Evolutionary conservation across 2,888 invertebrate species (phyloP), one percentile per base, ranked within the genome.

Genomic region (Tiphia femorata): DNA sequence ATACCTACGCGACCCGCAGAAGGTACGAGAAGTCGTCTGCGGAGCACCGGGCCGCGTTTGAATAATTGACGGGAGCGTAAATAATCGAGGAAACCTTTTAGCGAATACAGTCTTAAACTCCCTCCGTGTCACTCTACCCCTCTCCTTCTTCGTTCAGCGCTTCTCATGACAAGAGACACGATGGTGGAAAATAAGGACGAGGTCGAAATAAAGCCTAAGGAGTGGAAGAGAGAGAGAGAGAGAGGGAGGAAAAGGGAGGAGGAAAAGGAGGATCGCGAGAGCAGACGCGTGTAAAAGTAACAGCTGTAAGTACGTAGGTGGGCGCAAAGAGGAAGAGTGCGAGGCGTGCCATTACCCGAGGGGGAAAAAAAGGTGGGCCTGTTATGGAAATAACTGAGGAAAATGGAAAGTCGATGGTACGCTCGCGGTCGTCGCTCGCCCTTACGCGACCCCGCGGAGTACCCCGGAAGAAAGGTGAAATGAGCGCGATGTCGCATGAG

Each of bases 61-160:
- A 67, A 70, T 70, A 70, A 70, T 67, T 65, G 63, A 70, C 55
- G 27, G 47, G 19, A 16, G 27, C 37, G 56, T 70, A 49, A 70
- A 70, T 70, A 70, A 70, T 67, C 46, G 54, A 70, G 47, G 35
- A 16, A 55, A 50, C 67, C 70, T 70, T 65, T 70, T 70, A 70
- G 67, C 60, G 41, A 53, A 51, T 52, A 38, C 59, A 58, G 52
- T 49, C 63, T 67, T 59, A 67, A 69, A 64, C 56, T 58, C 44
- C 44, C 47, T 40, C 53, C n/a, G n/a, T n/a, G n/a, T n/a, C n/a
- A n/a, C n/a, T n/a, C n/a, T n/a, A n/a, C n/a, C n/a, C n/a, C n/a
- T n/a, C n/a, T n/a, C n/a, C n/a, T n/a, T n/a, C n/a, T n/a, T n/a
- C n/a, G n/a, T n/a, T n/a, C n/a, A n/a, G n/a, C n/a, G 40, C 38